These are phyloP conservation scores for Arctia plantaginis DNA, from an alignment of 2,888 invertebrate species.

Conservation along the genomic window DNA sequence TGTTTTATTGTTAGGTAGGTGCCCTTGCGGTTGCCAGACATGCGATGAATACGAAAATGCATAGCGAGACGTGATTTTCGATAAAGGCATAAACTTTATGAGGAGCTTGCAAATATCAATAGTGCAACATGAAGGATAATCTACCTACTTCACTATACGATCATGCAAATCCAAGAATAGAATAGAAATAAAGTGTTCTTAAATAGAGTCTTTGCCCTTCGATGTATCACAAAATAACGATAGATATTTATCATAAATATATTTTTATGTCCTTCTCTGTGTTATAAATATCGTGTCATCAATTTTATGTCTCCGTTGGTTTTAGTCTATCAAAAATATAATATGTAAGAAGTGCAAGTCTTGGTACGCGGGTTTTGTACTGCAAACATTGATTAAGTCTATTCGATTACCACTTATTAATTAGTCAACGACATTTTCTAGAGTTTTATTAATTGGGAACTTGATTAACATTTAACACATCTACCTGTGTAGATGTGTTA, in stretches of 20 bases:
- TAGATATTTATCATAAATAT: constrained; percentile 48
- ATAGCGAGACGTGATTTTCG: constrained; percentile 57
- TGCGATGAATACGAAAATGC: constrained; percentile 51
- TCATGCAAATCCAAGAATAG: constrained; percentile 71
- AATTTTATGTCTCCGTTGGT: constrained; percentile 1
- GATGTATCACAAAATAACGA: constrained; percentile 45
- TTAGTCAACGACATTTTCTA: too few species aligned
- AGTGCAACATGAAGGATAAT: constrained; percentile 75
- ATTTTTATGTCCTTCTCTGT: constrained; percentile 40
- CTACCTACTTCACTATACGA: constrained; percentile 67
- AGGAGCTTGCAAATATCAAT: constrained; percentile 69
- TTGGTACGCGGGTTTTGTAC: background rate
- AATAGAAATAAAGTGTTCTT: constrained; percentile 69
- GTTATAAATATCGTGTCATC: constrained; percentile 16
- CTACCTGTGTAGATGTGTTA: too few species aligned
- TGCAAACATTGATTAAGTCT: too few species aligned
- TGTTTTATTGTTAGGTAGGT: constrained; percentile 30
- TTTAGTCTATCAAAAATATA: background rate
- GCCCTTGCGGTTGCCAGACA: constrained; percentile 33
- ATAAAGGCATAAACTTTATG: constrained; percentile 70
- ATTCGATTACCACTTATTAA: background rate
- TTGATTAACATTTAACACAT: too few species aligned
- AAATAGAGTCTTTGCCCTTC: constrained; percentile 64
- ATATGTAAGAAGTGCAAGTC: background rate
- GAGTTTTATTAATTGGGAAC: too few species aligned